These are phyloP conservation scores for Drosophila punjabiensis DNA, from an alignment of 1,140 invertebrate genomes.

Conservation along the genomic window DNA sequence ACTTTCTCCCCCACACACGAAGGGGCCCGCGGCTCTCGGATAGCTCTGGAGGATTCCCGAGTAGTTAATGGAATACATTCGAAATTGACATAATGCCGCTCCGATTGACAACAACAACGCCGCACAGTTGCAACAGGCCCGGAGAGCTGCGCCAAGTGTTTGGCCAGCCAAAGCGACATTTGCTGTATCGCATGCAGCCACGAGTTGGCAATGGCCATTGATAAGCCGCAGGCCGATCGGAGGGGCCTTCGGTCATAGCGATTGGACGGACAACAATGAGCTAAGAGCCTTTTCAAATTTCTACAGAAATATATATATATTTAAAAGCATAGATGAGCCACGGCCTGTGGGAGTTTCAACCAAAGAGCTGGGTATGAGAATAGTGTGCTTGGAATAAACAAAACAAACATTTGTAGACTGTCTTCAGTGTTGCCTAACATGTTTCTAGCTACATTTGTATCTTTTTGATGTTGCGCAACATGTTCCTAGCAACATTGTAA, in stretches of 20 bases:
- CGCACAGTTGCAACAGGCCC: slow-evolving; percentile 23
- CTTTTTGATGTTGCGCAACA: too few species aligned
- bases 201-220: not conserved
- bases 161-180: slow-evolving; percentile 40
- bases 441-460: too few species aligned
- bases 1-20: slow-evolving; percentile 28
- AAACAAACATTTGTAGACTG: not conserved
- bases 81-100: slow-evolving; percentile 35
- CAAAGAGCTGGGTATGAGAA: not conserved
- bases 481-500: too few species aligned
- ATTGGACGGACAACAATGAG: slow-evolving; percentile 3
- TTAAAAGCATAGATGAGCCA: not conserved
- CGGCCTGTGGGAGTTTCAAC: not conserved
- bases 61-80: slow-evolving; percentile 48
- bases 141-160: slow-evolving; percentile 34
- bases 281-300: slow-evolving; percentile 4
- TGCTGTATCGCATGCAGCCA: slow-evolving; percentile 17
- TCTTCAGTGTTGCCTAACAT: too few species aligned
- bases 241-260: not conserved
- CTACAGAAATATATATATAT: not conserved
- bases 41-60: slow-evolving; percentile 41
- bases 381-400: not conserved
- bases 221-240: slow-evolving; percentile 9
- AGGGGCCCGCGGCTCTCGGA: slow-evolving; percentile 19
- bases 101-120: slow-evolving; percentile 17